A percentile compares a stretch with the other conserved stretches of the same genome.
These are phyloP conservation scores for Hermetia illucens DNA, from an alignment of 1,140 invertebrate species.

Conservation along the genomic window DNA sequence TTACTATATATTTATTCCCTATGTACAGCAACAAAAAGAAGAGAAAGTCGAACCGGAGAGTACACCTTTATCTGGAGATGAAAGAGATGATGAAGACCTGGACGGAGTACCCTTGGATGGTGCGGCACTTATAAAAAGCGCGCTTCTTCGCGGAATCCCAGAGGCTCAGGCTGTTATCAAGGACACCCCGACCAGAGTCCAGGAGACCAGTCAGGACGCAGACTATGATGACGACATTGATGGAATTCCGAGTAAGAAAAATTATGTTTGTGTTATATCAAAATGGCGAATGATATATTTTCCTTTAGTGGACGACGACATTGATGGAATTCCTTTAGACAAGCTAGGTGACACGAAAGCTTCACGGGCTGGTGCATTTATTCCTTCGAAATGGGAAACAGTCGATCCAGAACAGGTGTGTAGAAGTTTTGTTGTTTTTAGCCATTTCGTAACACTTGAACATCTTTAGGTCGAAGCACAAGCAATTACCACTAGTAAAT, in stretches of 20 bases:
- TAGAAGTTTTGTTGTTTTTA: neutral
- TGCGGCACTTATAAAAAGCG: constrained; percentile 58
- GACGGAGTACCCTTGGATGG: constrained; percentile 69
- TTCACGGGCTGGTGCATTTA: constrained; percentile 44
- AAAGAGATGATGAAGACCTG: constrained; percentile 54
- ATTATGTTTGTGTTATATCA: constrained; percentile 1
- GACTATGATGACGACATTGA: constrained; percentile 52
- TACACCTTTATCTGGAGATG: constrained; percentile 44
- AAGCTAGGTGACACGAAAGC: constrained; percentile 16
- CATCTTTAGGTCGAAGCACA: constrained; percentile 52
- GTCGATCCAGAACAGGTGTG: constrained; percentile 61
- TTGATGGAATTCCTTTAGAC: constrained; percentile 69
- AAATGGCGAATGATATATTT: constrained; percentile 3
- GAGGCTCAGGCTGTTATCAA: constrained; percentile 12
- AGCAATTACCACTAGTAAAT: constrained; percentile 79
- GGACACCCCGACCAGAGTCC: constrained; percentile 11
- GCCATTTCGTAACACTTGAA: neutral
- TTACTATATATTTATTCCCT: neutral
- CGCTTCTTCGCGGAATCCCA: constrained; percentile 38
- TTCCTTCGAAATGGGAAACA: constrained; percentile 91
- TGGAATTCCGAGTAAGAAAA: constrained; percentile 51
- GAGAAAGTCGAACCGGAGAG: constrained; percentile 47
- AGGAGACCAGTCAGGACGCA: constrained; percentile 21
- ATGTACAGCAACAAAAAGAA: constrained; percentile 29
- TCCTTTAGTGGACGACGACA: constrained; percentile 58